Percentiles rank a stretch among this genome's conserved stretches.
Conservation (phyloP, 1,140 invertebrate genomes). For the Scaptomyza hsui region DNA sequence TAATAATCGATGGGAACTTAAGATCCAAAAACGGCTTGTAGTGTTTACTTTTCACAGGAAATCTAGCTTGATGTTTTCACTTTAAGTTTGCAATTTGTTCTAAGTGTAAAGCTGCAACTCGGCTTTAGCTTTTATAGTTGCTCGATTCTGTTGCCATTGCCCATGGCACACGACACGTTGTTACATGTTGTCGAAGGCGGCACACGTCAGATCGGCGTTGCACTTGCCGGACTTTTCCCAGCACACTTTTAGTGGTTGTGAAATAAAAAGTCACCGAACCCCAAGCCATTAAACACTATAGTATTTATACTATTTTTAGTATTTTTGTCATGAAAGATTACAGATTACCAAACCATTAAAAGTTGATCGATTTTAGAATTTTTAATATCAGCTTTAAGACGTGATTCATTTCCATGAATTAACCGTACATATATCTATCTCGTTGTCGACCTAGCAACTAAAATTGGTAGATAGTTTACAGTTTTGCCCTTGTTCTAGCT, state of each 20-base stretch:
- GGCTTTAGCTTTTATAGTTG: conserved; percentile 56
- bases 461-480: not conserved
- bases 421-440: no score
- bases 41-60: not conserved
- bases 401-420: no score
- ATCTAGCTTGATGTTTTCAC: not conserved
- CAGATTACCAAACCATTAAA: conserved; percentile 20
- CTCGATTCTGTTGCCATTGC: conserved; percentile 13
- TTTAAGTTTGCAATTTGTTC: conserved; percentile 20
- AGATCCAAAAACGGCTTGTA: not conserved
- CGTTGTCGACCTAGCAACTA: no score
- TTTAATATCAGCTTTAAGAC: no score
- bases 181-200: conserved; percentile 13
- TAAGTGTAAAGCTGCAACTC: conserved; percentile 16
- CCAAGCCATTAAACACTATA: conserved; percentile 30
- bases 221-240: conserved; percentile 59
- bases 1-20: not conserved
- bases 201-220: conserved; percentile 33
- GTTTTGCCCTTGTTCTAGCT: not conserved
- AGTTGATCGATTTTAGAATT: conserved; percentile 13
- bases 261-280: conserved; percentile 56
- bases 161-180: conserved; percentile 50
- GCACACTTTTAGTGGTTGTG: conserved; percentile 34
- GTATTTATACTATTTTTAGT: conserved; percentile 59
- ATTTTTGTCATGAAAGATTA: conserved; percentile 25